Percentiles rank a stretch among this genome's conserved stretches.
These are phyloP conservation scores for Schrankia costaestrigalis DNA, from an alignment of 2,888 invertebrate species.

Conservation along the genomic window DNA sequence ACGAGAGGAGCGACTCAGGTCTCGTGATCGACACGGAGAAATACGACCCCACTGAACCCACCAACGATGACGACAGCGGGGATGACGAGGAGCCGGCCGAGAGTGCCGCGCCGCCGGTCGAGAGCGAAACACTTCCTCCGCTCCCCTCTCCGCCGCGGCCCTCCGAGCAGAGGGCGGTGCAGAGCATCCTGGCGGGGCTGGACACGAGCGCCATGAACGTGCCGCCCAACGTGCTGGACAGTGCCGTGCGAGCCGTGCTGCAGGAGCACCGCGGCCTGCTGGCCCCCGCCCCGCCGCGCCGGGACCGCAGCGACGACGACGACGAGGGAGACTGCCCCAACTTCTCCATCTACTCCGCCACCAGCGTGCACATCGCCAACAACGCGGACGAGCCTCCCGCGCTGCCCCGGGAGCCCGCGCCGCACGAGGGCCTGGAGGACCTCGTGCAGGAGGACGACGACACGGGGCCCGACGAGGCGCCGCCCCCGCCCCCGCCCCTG, in stretches of 20 bases:
- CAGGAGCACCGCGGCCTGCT: constrained; percentile 57
- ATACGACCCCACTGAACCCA: constrained; percentile 80
- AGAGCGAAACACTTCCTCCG: no score
- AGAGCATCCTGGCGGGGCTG: constrained; percentile 42
- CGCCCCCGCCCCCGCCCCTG: not conserved
- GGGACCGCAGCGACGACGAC: constrained; percentile 61
- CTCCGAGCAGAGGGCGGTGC: constrained; percentile 25
- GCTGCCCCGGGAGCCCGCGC: constrained; percentile 16
- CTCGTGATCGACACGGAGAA: constrained; percentile 81
- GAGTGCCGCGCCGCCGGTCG: constrained; percentile 9
- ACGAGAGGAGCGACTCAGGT: constrained; percentile 78
- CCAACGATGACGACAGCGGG: constrained; percentile 58
- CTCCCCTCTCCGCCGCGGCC: constrained; percentile 6
- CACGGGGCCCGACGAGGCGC: constrained; percentile 5
- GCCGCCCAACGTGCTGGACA: constrained; percentile 50
- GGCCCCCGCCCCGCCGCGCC: constrained; percentile 31
- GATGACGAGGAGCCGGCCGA: constrained; percentile 7
- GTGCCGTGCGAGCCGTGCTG: constrained; percentile 62
- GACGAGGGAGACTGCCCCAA: constrained; percentile 90
- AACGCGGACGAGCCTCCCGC: constrained; percentile 39
- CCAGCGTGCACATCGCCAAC: constrained; percentile 87
- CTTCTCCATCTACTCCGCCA: constrained; percentile 91
- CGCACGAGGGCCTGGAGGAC: constrained; percentile 19
- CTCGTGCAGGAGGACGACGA: constrained; percentile 30
- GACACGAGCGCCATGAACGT: constrained; percentile 42